These are phyloP conservation scores for Mesoclemmys tuberculata DNA, from an alignment of 2,113 vertebrate genomes.

Conservation along the genomic window DNA sequence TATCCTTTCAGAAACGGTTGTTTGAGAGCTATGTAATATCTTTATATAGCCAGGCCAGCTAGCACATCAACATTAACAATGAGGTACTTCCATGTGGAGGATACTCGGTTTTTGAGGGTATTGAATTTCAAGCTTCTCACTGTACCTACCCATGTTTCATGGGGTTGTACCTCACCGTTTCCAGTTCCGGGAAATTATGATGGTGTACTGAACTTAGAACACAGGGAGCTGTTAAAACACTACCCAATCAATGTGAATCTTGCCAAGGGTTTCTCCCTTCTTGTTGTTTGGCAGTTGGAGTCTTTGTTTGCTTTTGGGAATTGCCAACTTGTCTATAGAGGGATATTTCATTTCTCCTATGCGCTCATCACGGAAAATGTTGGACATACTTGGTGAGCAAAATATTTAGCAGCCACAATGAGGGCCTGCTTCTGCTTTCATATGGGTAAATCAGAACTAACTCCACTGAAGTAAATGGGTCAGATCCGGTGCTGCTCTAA, in stretches of 20 bases:
- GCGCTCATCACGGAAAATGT: background rate
- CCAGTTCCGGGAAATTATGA: background rate
- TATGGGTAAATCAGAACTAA: background rate
- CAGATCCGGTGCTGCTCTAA: background rate
- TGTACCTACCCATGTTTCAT: background rate
- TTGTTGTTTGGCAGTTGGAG: background rate
- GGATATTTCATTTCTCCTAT: background rate
- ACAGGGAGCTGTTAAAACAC: background rate
- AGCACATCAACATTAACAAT: conserved; percentile 21
- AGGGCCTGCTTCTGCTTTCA: background rate
- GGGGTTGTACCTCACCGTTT: background rate
- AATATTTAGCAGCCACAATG: background rate
- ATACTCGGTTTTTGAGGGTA: background rate
- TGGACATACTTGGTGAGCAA: background rate
- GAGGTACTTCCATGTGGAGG: background rate
- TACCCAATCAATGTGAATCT: background rate
- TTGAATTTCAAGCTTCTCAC: background rate
- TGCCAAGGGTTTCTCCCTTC: fast-evolving
- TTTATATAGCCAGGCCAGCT: conserved; percentile 29
- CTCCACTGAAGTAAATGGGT: background rate
- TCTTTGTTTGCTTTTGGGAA: background rate
- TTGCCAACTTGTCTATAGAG: background rate
- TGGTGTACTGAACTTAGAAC: background rate
- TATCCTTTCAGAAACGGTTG: conserved; percentile 58
- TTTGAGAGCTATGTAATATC: conserved; percentile 1